Evolutionary conservation across 2,888 invertebrate genomes (phyloP).

Genomic region (Epsilonema sp.): DNA sequence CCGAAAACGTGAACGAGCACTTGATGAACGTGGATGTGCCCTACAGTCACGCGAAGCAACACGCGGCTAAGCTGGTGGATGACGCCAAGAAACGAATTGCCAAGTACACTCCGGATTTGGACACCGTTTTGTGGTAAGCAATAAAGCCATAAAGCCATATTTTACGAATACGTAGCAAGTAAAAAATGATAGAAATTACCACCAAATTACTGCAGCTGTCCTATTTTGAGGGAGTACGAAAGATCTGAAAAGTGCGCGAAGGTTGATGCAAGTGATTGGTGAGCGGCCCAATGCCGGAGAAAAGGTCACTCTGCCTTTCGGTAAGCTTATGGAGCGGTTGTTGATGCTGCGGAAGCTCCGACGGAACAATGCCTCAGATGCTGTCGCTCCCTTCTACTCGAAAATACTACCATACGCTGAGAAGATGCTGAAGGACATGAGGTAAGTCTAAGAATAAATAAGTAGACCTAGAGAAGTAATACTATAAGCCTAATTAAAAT

Average conservation of each 20-base stretch:
- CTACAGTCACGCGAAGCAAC: constrained; percentile 10
- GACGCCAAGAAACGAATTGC: constrained; percentile 27
- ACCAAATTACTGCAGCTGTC: too few relatives aligned
- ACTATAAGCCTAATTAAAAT: too few relatives aligned
- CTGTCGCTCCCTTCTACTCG: constrained; percentile 16
- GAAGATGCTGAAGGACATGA: constrained; percentile 17
- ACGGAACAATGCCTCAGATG: too few relatives aligned
- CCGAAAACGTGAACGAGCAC: constrained; percentile 27
- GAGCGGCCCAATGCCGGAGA: constrained; percentile 21
- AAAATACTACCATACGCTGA: constrained; percentile 22
- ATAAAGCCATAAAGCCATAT: too few relatives aligned
- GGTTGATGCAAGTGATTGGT: constrained; percentile 23
- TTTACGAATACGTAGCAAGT: too few relatives aligned
- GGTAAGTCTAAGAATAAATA: too few relatives aligned
- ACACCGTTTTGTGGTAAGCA: constrained; percentile 30
- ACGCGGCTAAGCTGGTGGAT: constrained; percentile 15
- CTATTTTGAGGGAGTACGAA: too few relatives aligned
- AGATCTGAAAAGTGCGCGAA: constrained; percentile 24
- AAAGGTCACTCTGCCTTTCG: constrained; percentile 23
- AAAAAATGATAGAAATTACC: too few relatives aligned
- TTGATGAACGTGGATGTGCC: constrained; percentile 25
- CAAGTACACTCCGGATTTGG: constrained; percentile 20
- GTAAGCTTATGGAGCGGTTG: constrained; percentile 30
- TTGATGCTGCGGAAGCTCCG: constrained; percentile 18
- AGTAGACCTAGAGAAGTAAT: too few relatives aligned